phyloP scores from a whole-genome alignment of 2,888 invertebrate species.

The Leptinotarsa tumamoca region DNA sequence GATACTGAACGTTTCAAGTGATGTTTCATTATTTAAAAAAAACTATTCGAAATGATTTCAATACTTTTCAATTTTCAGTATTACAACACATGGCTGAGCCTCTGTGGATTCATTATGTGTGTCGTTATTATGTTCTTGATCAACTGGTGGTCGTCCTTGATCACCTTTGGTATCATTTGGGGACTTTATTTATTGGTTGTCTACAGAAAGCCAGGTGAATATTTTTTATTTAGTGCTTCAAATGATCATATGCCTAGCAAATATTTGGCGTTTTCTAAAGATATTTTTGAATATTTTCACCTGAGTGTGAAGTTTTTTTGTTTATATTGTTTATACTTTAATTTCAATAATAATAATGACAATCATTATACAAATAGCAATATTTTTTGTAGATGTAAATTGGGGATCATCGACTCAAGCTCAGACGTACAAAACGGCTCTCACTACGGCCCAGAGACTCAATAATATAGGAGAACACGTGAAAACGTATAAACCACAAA shows the following conservation, averaged over 20 bases:
- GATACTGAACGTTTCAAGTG: too few relatives aligned
- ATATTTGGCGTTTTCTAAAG: too few relatives aligned
- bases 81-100: slow-evolving; percentile 92
- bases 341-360: not conserved
- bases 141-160: slow-evolving; percentile 92
- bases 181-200: slow-evolving; percentile 92
- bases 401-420: slow-evolving; percentile 99
- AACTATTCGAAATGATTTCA: not conserved
- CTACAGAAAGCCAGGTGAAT: slow-evolving; percentile 88
- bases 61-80: slow-evolving; percentile 70
- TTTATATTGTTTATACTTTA: too few relatives aligned
- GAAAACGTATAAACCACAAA: slow-evolving; percentile 96
- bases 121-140: slow-evolving; percentile 94
- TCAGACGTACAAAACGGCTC: slow-evolving; percentile 92
- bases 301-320: too few relatives aligned
- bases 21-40: not conserved
- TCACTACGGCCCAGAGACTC: slow-evolving; percentile 84
- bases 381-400: slow-evolving; percentile 79
- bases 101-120: slow-evolving; percentile 85
- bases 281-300: too few relatives aligned
- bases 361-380: not conserved
- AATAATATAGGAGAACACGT: slow-evolving; percentile 94
- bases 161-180: slow-evolving; percentile 89
- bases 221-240: not conserved
- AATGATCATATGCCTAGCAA: not conserved